Evolutionary conservation across 2,797 vertebrate genomes (phyloP), one percentile per base, ranked within the genome.

Genomic region (Typhlichthys subterraneus): DNA sequence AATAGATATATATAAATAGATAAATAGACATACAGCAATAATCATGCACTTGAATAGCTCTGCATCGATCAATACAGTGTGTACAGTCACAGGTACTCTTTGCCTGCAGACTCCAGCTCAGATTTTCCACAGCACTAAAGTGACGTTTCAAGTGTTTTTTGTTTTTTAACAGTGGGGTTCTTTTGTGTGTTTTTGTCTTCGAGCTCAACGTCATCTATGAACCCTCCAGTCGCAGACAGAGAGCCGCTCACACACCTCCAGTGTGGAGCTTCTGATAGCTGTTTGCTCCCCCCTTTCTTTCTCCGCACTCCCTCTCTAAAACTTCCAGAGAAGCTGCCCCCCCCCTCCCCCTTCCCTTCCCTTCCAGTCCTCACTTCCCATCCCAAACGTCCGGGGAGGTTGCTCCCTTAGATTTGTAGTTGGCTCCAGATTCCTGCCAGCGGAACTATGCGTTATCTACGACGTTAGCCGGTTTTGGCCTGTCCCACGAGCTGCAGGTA

Each of bases 401-500:
- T 38, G 33, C 33, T 38, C 33, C 33, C 33, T 7, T 38, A 38
- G 33, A 38, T 38, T 38, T 38, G 8, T 38, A 9, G 33, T 38
- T 38, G 33, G 33, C 33, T 5, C 33, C 33, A 38, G 33, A 38
- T 38, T 38, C 6, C 33, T 38, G 53, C 53, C 13, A 29, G 23
- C 11, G 10, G 15, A 23, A 13, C 17, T 2, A 2, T 23, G 0
- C 2, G 19, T 11, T 12, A 12, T 8, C 19, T 31, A 2, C 19
- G 4, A 14, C 53, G 12, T 31, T 29, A 86, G 45, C 75, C 79
- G 0, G 52, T 72, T 62, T 72, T 88, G 64, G 71, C 61, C 57
- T 88, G 83, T 60, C 75, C 85, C 67, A 62, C 85, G 59, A 91
- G 79, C 61, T 93, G 87, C 68, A 88, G 79, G 84, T 90, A 93